Conservation (phyloP, 2,797 vertebrate genomes). For the Enteromius radiatus region DNA sequence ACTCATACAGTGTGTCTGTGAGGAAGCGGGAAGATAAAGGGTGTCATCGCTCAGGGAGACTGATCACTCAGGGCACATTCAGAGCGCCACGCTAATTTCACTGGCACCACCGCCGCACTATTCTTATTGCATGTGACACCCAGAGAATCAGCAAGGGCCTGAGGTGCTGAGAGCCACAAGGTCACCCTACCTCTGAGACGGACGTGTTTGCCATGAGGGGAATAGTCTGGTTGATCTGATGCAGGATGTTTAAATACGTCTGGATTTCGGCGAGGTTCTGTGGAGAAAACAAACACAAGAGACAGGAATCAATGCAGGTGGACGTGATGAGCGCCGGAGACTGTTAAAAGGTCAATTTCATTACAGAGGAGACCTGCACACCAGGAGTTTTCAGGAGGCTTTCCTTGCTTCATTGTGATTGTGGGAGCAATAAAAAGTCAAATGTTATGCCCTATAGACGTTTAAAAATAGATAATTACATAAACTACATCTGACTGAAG, state of each 20-base stretch:
- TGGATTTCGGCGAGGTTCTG: conserved; percentile 97
- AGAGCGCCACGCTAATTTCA: not conserved
- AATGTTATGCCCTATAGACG: not conserved
- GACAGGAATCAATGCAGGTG: not conserved
- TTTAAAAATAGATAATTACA: not conserved
- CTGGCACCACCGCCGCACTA: not conserved
- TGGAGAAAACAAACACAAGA: conserved; percentile 43
- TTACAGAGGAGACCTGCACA: not conserved
- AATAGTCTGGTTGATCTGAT: conserved; percentile 90
- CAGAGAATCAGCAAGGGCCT: conserved; percentile 18
- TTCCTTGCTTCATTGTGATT: not conserved
- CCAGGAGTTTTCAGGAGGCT: not conserved
- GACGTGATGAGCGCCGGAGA: not conserved
- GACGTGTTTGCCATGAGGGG: conserved; percentile 78
- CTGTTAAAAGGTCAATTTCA: conserved; percentile 15
- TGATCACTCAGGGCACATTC: conserved; percentile 17
- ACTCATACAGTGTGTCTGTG: not conserved
- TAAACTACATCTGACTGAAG: not conserved
- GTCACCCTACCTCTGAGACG: conserved; percentile 80
- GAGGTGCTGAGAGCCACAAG: conserved; percentile 37
- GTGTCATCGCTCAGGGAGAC: not conserved
- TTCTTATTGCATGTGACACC: conserved; percentile 26
- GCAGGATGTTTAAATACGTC: conserved; percentile 90
- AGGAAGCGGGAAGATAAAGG: not conserved
- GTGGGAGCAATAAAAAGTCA: not conserved